These are phyloP conservation scores for Monochamus saltuarius DNA, from an alignment of 1,140 invertebrate species.

Conservation along the genomic window DNA sequence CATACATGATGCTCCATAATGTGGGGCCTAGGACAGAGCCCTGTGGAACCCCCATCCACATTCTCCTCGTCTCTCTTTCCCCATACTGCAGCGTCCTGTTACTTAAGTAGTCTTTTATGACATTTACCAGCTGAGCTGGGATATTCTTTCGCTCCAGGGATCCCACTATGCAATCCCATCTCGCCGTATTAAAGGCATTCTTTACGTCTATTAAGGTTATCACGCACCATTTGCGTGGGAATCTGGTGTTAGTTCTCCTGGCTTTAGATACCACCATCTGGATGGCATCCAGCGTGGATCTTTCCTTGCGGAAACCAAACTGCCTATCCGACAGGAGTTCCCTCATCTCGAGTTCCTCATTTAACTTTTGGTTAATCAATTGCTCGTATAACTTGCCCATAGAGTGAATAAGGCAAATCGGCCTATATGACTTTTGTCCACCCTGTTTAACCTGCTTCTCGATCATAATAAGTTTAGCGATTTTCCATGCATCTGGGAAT, in stretches of 20 bases:
- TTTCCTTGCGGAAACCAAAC: constrained; percentile 41
- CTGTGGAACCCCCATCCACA: constrained; percentile 51
- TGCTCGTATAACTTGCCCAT: constrained; percentile 12
- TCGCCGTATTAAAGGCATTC: constrained; percentile 37
- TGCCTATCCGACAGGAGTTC: constrained; percentile 39
- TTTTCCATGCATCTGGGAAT: constrained; percentile 24
- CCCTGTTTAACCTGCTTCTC: background rate
- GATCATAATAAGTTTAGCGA: constrained; percentile 15
- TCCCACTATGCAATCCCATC: constrained; percentile 26
- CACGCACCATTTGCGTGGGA: constrained; percentile 23
- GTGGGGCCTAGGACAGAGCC: constrained; percentile 46
- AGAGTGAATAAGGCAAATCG: constrained; percentile 8
- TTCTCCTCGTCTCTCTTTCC: constrained; percentile 29
- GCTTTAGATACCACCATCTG: constrained; percentile 24
- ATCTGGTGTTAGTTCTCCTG: constrained; percentile 28
- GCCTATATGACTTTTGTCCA: background rate
- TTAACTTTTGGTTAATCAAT: constrained; percentile 18
- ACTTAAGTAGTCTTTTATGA: constrained; percentile 45
- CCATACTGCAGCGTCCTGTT: constrained; percentile 37
- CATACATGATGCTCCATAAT: constrained; percentile 46
- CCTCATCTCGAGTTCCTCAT: background rate
- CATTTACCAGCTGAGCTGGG: background rate
- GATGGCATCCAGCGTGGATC: constrained; percentile 50
- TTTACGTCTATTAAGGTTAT: constrained; percentile 29
- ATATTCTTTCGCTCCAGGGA: background rate